A percentile compares a stretch with the other conserved stretches of the same genome.
Conservation (phyloP, 2,888 invertebrate genomes). For the Orchesellides sinensis region DNA sequence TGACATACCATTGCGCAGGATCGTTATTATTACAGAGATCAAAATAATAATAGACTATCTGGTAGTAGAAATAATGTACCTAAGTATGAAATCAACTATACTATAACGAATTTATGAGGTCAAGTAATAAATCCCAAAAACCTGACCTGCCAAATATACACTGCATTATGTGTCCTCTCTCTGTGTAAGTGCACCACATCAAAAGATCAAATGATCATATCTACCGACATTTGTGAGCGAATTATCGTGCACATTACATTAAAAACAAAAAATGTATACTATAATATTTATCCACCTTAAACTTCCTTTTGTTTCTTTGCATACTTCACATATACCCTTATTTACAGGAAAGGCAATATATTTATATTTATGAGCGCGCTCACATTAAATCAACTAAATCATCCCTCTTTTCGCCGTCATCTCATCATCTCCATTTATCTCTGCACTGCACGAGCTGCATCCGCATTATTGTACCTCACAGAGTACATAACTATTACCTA, state of each 20-base stretch:
- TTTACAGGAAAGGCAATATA: too few relatives aligned
- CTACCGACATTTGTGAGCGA: too few relatives aligned
- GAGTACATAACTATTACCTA: constrained; percentile 4
- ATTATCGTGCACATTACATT: constrained; percentile 42
- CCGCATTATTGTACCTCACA: constrained; percentile 10
- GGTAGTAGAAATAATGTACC: too few relatives aligned
- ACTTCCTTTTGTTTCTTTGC: too few relatives aligned
- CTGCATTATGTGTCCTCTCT: constrained; percentile 6
- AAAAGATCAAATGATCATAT: too few relatives aligned
- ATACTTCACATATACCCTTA: too few relatives aligned
- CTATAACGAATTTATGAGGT: constrained; percentile 38
- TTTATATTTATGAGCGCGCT: background rate
- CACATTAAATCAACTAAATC: constrained; percentile 18
- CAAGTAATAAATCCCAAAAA: constrained; percentile 29
- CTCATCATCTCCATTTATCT: constrained; percentile 44
- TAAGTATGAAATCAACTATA: too few relatives aligned
- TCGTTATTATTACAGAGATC: constrained; percentile 21
- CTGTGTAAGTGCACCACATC: background rate
- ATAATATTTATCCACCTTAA: too few relatives aligned
- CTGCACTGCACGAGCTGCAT: constrained; percentile 19
- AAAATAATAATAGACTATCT: constrained; percentile 11
- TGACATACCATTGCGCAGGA: too few relatives aligned
- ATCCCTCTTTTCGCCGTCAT: constrained; percentile 4
- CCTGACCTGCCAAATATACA: constrained; percentile 52
- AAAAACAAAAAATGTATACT: too few relatives aligned